Evolutionary conservation across 2,113 vertebrate genomes (phyloP).

Genomic region (Oreochromis tanganicae): DNA sequence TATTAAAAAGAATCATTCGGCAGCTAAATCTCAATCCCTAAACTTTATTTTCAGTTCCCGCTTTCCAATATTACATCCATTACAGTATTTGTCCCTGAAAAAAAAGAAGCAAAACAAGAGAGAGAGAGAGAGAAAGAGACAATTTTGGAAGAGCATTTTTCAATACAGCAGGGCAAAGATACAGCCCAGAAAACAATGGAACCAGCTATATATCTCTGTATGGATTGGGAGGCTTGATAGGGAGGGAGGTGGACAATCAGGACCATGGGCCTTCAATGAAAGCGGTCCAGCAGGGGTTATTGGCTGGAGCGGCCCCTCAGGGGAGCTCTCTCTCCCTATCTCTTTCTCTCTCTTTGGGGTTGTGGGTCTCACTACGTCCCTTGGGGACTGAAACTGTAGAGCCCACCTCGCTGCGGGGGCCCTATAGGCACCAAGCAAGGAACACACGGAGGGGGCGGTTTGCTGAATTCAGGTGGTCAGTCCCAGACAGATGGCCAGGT

Average conservation of each 20-base stretch:
- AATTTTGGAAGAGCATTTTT: slow-evolving; percentile 40
- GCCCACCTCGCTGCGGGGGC: slow-evolving; percentile 44
- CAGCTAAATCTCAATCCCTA: not conserved
- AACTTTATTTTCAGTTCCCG: not conserved
- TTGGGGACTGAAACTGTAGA: slow-evolving; percentile 35
- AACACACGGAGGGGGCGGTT: not conserved
- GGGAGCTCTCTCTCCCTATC: slow-evolving; percentile 4
- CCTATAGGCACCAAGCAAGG: slow-evolving; percentile 48
- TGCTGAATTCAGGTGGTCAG: slow-evolving; percentile 20
- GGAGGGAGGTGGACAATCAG: slow-evolving; percentile 60
- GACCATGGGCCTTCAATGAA: slow-evolving; percentile 40
- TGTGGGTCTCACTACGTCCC: slow-evolving; percentile 1
- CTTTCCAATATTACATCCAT: slow-evolving; percentile 19
- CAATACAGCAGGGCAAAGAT: slow-evolving; percentile 31
- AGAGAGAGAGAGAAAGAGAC: not conserved
- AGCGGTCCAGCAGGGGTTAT: slow-evolving; percentile 60
- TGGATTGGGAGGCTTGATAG: slow-evolving; percentile 52
- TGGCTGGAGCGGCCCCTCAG: slow-evolving; percentile 38
- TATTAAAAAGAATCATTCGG: not conserved
- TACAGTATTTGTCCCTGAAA: slow-evolving; percentile 25
- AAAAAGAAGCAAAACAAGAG: not conserved
- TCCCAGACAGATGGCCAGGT: not conserved
- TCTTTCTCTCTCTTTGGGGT: not conserved
- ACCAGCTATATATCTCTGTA: slow-evolving; percentile 40
- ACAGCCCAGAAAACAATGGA: slow-evolving; percentile 47